Evolutionary conservation across 2,888 invertebrate species (phyloP), one percentile per base, ranked within the genome.

Genomic region (Hofmannophila pseudospretella): DNA sequence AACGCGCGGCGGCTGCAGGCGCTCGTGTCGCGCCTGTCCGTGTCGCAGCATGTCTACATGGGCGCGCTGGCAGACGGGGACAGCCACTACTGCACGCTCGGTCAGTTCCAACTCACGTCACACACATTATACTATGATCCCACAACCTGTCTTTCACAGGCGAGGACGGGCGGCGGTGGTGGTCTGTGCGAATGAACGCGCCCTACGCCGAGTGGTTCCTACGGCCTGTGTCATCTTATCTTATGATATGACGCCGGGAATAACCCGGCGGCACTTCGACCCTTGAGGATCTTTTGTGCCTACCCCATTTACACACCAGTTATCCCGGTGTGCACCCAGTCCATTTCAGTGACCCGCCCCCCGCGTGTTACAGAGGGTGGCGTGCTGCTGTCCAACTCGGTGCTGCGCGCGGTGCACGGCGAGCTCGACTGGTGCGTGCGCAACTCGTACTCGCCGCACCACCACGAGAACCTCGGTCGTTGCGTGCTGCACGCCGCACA

Each of bases 371-470:
- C 89, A 89, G 95, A 96, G 78, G 92, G 93, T 29, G 98, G 98
- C 34, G 91, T 98, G 54, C 75, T 98, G 29, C 69, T 98, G 37
- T 97, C 97, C 41, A 95, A 96, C 79, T 94, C 94, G 0, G 92
- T 97, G 25, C 88, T 98, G 56, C 90, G 91, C 42, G 91, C 92
- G 45, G 90, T 97, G 54, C 92, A 93, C 57, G 88, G 86, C 28
- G 92, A 93, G 68, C 81, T 97, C 55, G 96, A 96, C 67, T 96
- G 96, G 94, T 97, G 97, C 73, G 94, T 95, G 11, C 92, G 93
- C 49, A 96, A 95, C 78, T 93, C 94, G 1, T 92, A 93, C 63
- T 94, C 95, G 1, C 91, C 92, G 45, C 93, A 91, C 54, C 93
- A 94, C 63, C 94, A 94, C 69, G 92, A 95, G 66, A 96, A 96